Percentiles rank a stretch among this genome's conserved stretches.
Evolutionary conservation across 2,888 invertebrate genomes (phyloP).

Genomic region (Dioctria linearis): DNA sequence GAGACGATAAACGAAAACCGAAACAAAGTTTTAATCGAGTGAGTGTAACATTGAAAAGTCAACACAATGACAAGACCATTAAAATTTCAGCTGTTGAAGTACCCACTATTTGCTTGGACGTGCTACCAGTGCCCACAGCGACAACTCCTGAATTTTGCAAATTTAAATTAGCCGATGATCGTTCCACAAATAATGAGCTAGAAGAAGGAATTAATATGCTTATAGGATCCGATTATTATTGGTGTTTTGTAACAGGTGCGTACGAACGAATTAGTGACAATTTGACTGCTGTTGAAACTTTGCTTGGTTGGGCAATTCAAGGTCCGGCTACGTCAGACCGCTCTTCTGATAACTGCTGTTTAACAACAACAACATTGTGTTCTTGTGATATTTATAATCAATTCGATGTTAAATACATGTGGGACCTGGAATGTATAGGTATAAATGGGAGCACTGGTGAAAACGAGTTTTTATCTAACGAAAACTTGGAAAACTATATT

Average conservation of each 20-base stretch:
- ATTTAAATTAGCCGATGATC: conserved; percentile 1
- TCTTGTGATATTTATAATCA: background rate
- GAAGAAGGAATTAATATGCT: conserved; percentile 23
- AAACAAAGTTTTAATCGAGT: too few species aligned
- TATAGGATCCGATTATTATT: conserved; percentile 32
- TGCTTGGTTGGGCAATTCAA: conserved; percentile 29
- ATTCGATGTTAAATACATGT: too few species aligned
- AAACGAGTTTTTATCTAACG: too few species aligned
- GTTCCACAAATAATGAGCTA: background rate
- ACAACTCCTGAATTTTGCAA: background rate
- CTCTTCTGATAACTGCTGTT: background rate
- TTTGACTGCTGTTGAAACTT: conserved; percentile 17
- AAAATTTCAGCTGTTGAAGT: conserved; percentile 11
- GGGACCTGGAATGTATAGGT: too few species aligned
- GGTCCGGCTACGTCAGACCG: background rate
- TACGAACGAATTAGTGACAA: conserved; percentile 9
- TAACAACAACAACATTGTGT: background rate
- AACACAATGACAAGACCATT: background rate
- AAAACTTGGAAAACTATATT: too few species aligned
- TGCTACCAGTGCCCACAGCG: background rate
- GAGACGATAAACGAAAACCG: too few species aligned
- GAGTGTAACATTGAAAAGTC: too few species aligned
- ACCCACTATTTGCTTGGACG: conserved; percentile 26
- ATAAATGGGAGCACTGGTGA: too few species aligned
- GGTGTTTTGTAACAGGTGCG: background rate